Base-by-base conservation (phyloP, 2,888 invertebrate genomes). In the Galeruca laticollis region DNA sequence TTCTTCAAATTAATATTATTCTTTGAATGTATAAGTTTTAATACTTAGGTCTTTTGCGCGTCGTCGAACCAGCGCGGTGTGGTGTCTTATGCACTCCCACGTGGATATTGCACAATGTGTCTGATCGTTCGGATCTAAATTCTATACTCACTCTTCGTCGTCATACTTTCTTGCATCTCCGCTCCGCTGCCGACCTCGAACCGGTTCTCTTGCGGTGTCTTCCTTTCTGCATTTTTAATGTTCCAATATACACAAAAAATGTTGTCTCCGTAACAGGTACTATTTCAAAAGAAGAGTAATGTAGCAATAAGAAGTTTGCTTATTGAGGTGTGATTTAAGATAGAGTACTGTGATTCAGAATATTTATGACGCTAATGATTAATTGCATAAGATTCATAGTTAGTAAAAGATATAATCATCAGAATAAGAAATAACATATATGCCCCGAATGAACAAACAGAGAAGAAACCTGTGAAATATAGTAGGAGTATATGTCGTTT, bases 151-250 rank as follows among this genome's bases (percentile, higher is more conserved):
- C 56, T 18, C 56, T 57, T 35, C 56, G 20, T 35, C 26, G 59
- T 49, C 66, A 21, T 47, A 59, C 65, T 59, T 59, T 31, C 68
- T 56, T 61, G 47, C 13, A 35, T 13, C 31, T 57, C 33, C 4
- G 20, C 13, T 20, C 35, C 31, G 77, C 75, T 75, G 77, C 71
- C 78, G 77, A 78, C 77, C 76, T 79, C 78, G 76, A 80, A 80
- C 81, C 81, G 81, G 81, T 81, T 81, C 78, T 74, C 5, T 11
- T 18, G 47, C 8, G 47, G 75, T 76, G 57, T 60, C 51, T 63
- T 67, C 76, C 78, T 70, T 73, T 67, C 73, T 72, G 74, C 74
- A 70, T 69, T 63, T 73, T 73, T 74, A 47, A 47, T 15, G 78
- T 59, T 37, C 37, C 13, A 18, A 56, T n/a, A 35, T 33, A 35